Conservation (phyloP, 2,113 vertebrate genomes). For the Tricholaema leucomelas region DNA sequence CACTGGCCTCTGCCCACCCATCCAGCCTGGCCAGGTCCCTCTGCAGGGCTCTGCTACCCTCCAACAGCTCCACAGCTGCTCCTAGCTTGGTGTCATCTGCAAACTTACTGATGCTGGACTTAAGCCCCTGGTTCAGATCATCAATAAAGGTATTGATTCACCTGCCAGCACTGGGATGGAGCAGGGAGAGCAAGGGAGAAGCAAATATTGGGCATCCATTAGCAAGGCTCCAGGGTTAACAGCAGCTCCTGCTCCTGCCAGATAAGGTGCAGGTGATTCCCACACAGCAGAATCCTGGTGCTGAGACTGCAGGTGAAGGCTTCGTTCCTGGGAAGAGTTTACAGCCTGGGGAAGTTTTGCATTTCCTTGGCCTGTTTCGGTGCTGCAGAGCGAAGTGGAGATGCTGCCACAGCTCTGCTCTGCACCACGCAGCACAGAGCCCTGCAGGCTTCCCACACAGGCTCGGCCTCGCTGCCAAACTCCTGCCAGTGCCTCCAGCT, state of each 20-base stretch:
- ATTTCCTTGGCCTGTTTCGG: rapidly evolving
- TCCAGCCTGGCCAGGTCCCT: too few relatives aligned
- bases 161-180: background rate
- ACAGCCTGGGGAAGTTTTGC: background rate
- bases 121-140: too few relatives aligned
- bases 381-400: background rate
- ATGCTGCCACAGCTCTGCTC: background rate
- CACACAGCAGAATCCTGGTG: background rate
- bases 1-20: too few relatives aligned
- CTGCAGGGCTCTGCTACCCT: too few relatives aligned
- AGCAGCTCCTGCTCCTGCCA: too few relatives aligned
- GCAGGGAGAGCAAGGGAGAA: background rate
- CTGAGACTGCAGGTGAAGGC: background rate
- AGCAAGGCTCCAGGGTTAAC: background rate
- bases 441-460: background rate
- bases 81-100: too few relatives aligned
- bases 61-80: too few relatives aligned
- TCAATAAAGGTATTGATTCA: too few relatives aligned
- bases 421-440: background rate
- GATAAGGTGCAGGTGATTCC: background rate
- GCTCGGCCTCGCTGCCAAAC: rapidly evolving
- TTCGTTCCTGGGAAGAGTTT: too few relatives aligned
- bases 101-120: too few relatives aligned
- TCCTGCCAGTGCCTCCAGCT: background rate
- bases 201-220: background rate